A percentile compares a stretch with the other conserved stretches of the same genome.
These are phyloP conservation scores for Zele albiditarsus DNA, from an alignment of 2,888 invertebrate genomes.

Conservation along the genomic window DNA sequence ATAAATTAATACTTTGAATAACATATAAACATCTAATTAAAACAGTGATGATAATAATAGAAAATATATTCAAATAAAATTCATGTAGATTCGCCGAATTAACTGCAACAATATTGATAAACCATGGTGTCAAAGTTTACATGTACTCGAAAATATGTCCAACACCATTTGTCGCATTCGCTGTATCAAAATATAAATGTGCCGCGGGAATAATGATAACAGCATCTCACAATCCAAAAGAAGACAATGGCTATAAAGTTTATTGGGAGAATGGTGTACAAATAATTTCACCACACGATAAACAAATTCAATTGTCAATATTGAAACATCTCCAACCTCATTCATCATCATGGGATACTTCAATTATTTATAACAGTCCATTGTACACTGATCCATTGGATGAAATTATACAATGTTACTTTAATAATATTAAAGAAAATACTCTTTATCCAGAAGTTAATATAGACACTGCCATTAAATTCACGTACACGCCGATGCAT, in stretches of 20 bases:
- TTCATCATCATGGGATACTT: constrained; percentile 85
- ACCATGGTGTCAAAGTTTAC: constrained; percentile 84
- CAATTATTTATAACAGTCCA: constrained; percentile 74
- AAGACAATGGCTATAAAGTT: constrained; percentile 98
- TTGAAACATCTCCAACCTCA: constrained; percentile 84
- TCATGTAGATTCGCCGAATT: constrained; percentile 88
- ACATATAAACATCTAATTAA: too few species aligned
- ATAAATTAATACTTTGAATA: constrained; percentile 2
- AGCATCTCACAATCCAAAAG: constrained; percentile 96
- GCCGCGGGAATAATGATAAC: constrained; percentile 95
- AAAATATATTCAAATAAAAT: too few species aligned
- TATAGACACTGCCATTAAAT: constrained; percentile 76
- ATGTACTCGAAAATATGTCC: constrained; percentile 88
- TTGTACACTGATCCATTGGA: constrained; percentile 81
- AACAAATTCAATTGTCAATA: constrained; percentile 87
- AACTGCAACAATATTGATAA: constrained; percentile 87
- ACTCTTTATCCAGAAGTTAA: constrained; percentile 77
- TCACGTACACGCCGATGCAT: constrained; percentile 98
- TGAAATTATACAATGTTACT: constrained; percentile 81
- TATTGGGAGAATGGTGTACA: constrained; percentile 97
- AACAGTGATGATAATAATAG: too few species aligned
- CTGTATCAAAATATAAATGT: constrained; percentile 82
- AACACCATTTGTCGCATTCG: constrained; percentile 95
- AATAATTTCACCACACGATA: constrained; percentile 94
- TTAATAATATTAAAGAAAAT: constrained; percentile 75